Percentiles rank a stretch among this genome's conserved stretches.
These are phyloP conservation scores for Sinocyclocheilus maitianheensis DNA, from an alignment of 2,113 vertebrate species.

Conservation along the genomic window DNA sequence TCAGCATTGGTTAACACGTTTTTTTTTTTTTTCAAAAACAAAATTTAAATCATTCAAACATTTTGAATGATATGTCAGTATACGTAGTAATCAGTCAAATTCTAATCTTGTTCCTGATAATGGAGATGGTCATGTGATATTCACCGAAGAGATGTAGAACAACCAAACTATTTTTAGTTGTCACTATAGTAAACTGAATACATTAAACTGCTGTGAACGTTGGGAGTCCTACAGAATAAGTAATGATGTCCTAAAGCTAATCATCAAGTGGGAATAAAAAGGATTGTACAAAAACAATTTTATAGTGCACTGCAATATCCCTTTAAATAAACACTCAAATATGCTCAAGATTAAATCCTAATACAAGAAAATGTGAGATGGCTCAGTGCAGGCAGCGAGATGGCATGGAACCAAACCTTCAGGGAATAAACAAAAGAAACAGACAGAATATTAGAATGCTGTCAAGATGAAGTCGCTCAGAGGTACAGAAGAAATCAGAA, in stretches of 20 bases:
- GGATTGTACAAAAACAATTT: not conserved
- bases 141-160: not conserved
- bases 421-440: not conserved
- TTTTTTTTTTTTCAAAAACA: not conserved
- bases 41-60: no score
- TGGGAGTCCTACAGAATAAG: not conserved
- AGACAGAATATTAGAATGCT: not conserved
- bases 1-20: no score
- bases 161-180: not conserved
- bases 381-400: not conserved
- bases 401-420: not conserved
- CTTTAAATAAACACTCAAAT: not conserved
- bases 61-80: not conserved
- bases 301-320: not conserved
- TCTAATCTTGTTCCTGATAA: not conserved
- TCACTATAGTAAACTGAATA: not conserved
- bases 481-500: not conserved
- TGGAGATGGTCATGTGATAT: not conserved
- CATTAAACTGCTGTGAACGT: not conserved
- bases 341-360: not conserved
- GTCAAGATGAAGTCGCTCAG: not conserved
- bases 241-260: not conserved
- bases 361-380: not conserved
- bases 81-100: not conserved
- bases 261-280: not conserved